These are phyloP conservation scores for Rhynchomys soricoides DNA, from an alignment of 2,113 vertebrate genomes.

Conservation along the genomic window DNA sequence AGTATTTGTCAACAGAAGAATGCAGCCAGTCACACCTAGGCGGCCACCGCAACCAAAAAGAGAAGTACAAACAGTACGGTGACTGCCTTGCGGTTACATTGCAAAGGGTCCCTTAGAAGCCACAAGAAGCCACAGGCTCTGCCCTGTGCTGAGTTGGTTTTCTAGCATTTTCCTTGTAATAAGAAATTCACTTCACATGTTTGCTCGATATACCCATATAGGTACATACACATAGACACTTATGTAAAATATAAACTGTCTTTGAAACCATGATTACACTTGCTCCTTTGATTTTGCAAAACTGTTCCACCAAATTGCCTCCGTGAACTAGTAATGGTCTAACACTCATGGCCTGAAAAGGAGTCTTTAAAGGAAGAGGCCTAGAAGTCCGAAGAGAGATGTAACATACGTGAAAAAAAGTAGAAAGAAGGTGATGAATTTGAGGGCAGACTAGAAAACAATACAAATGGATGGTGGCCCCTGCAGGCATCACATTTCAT, in stretches of 20 bases:
- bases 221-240: background rate
- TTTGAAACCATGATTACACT: background rate
- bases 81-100: slow-evolving; percentile 20
- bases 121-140: slow-evolving; percentile 13
- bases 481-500: background rate
- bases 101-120: slow-evolving; percentile 52
- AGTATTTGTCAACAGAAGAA: slow-evolving; percentile 52
- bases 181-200: background rate
- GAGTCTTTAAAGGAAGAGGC: background rate
- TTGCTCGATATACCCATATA: background rate
- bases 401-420: background rate
- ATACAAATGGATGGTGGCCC: background rate
- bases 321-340: background rate
- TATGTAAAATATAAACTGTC: background rate
- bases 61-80: slow-evolving; percentile 69
- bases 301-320: background rate
- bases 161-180: background rate
- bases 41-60: slow-evolving; percentile 64
- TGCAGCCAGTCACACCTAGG: slow-evolving; percentile 12
- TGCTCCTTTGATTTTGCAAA: background rate
- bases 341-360: background rate
- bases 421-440: background rate
- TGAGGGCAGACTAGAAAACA: slow-evolving; percentile 35
- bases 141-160: background rate
- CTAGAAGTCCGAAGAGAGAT: background rate